These are phyloP conservation scores for Luperina nickerlii DNA, from an alignment of 2,888 invertebrate species.

Conservation along the genomic window DNA sequence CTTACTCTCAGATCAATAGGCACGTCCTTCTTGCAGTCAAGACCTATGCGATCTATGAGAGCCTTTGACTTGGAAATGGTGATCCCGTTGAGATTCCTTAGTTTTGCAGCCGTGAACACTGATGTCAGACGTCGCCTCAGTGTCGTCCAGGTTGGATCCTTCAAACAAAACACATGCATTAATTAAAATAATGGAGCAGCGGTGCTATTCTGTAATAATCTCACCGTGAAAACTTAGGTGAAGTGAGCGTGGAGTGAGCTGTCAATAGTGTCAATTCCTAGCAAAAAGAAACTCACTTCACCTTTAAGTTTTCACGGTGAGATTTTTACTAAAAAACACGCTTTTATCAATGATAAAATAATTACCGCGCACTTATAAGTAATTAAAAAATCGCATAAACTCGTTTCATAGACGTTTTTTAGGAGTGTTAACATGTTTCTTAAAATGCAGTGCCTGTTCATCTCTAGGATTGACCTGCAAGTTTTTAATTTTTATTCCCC, in stretches of 20 bases:
- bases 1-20: constrained; percentile 51
- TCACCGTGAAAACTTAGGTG: too few relatives aligned
- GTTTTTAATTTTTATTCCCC: too few relatives aligned
- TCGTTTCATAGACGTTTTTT: neutral
- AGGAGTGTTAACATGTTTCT: neutral
- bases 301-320: too few relatives aligned
- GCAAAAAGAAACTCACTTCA: too few relatives aligned
- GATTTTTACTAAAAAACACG: neutral
- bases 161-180: neutral
- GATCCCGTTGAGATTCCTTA: constrained; percentile 58
- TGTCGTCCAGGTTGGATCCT: constrained; percentile 76
- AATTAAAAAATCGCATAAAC: neutral
- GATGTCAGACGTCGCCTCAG: constrained; percentile 70
- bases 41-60: constrained; percentile 64
- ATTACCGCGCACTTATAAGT: too few relatives aligned
- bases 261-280: too few relatives aligned
- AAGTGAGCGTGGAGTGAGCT: too few relatives aligned
- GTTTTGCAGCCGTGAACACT: constrained; percentile 72
- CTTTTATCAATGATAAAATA: too few relatives aligned
- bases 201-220: too few relatives aligned
- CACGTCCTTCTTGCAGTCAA: constrained; percentile 38
- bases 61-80: constrained; percentile 66
- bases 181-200: neutral
- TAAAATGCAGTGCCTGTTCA: neutral
- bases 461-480: neutral